Evolutionary conservation across 2,888 invertebrate genomes (phyloP), one percentile per base, ranked within the genome.

Genomic region (Nesidiocoris tenuis): DNA sequence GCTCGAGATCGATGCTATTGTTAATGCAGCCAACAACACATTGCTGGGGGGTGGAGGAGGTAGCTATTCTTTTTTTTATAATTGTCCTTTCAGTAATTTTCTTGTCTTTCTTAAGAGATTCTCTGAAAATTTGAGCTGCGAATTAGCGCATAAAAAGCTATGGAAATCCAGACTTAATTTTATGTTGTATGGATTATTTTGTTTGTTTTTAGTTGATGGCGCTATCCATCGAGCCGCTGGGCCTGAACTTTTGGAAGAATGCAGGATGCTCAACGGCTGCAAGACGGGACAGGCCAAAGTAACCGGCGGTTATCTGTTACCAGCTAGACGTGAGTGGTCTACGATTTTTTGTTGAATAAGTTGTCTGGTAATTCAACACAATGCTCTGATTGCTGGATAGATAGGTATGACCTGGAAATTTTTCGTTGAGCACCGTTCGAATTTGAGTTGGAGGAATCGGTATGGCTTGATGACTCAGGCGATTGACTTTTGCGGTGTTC

Each of bases 151-250:
- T n/a, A n/a, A n/a, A n/a, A n/a, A n/a, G n/a, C n/a, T n/a, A n/a
- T n/a, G n/a, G n/a, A n/a, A n/a, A n/a, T n/a, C n/a, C n/a, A n/a
- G n/a, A n/a, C n/a, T n/a, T n/a, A n/a, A n/a, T n/a, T n/a, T n/a
- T n/a, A n/a, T n/a, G n/a, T n/a, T n/a, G n/a, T n/a, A n/a, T n/a
- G n/a, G n/a, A n/a, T n/a, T n/a, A n/a, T n/a, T n/a, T n/a, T 39
- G 39, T 39, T 22, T 39, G 5, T 18, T 67, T 82, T 56, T 79
- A 89, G 95, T 96, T 19, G 95, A 95, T 84, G 95, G 95, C 55
- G 94, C 94, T 3, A 96, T 96, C 81, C 95, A 96, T 82, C 84
- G 87, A 77, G 92, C 90, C 0, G 95, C 95, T 54, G 95, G 95
- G 1, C 83, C 85, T 0, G 82, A 85, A 64, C 85, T 93, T 63